phyloP scores from a whole-genome alignment of 2,888 invertebrate genomes.

The Drosophila barbarae region DNA sequence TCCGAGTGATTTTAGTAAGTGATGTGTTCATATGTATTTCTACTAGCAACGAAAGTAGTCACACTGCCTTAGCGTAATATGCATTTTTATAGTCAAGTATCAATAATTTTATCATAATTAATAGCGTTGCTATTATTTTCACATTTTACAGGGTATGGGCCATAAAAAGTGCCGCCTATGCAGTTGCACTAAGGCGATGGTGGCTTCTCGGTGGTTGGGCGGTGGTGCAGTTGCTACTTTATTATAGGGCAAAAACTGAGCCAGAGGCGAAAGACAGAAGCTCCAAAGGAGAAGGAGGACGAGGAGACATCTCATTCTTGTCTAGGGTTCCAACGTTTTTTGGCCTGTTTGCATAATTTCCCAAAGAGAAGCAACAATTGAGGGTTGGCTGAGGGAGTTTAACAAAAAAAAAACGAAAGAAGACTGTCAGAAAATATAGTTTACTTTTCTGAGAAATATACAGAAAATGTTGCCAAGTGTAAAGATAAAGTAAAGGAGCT shows the following conservation, averaged over 20 bases:
- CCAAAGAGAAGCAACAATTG: constrained; percentile 62
- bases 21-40: not conserved
- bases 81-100: rapidly evolving
- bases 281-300: not conserved
- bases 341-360: constrained; percentile 60
- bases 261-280: constrained; percentile 7
- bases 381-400: not conserved
- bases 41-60: no score
- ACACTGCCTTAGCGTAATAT: not conserved
- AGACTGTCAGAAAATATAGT: not conserved
- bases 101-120: not conserved
- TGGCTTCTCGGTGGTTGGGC: not conserved
- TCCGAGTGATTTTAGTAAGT: not conserved
- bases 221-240: constrained; percentile 35
- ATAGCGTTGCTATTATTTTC: not conserved
- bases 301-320: constrained; percentile 35
- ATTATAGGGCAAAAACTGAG: constrained; percentile 32
- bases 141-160: constrained; percentile 22
- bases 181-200: constrained; percentile 31
- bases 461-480: not conserved
- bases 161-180: constrained; percentile 64
- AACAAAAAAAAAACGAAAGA: not conserved
- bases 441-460: not conserved
- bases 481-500: no score
- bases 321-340: constrained; percentile 30